Percentiles rank a stretch among this genome's conserved stretches.
Conservation (phyloP, 2,113 vertebrate genomes). For the Typhlomys cinereus region DNA sequence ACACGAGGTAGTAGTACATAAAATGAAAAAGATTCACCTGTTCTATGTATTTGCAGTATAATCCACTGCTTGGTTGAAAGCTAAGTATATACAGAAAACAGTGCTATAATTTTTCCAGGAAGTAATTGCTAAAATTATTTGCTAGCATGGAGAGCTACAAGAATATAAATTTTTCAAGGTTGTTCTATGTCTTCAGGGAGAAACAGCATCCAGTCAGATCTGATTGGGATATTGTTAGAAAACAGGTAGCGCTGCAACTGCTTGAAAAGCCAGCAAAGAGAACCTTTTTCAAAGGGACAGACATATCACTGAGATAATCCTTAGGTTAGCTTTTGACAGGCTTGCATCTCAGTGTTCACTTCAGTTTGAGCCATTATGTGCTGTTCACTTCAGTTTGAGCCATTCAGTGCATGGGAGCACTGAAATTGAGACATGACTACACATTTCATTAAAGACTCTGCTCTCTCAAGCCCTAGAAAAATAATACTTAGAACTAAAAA, state of each 20-base stretch:
- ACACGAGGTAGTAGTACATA: background rate
- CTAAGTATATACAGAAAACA: background rate
- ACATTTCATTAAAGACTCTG: slow-evolving; percentile 62
- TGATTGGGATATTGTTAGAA: slow-evolving; percentile 34
- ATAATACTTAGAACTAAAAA: background rate
- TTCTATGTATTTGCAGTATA: background rate
- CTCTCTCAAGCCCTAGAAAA: slow-evolving; percentile 46
- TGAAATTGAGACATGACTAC: slow-evolving; percentile 72
- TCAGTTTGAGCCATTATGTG: slow-evolving; percentile 66
- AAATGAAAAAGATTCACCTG: background rate
- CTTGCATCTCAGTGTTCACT: slow-evolving; percentile 64
- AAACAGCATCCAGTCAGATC: slow-evolving; percentile 3
- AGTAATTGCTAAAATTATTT: slow-evolving; percentile 39
- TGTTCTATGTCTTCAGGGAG: slow-evolving; percentile 43
- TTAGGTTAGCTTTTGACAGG: slow-evolving; percentile 68
- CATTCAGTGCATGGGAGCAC: slow-evolving; percentile 28
- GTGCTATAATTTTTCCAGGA: background rate
- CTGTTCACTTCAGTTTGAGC: slow-evolving; percentile 81
- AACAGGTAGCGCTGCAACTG: slow-evolving; percentile 69
- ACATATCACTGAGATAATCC: slow-evolving; percentile 70
- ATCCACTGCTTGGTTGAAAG: background rate
- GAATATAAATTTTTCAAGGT: background rate
- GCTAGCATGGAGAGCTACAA: slow-evolving; percentile 23
- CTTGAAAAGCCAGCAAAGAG: slow-evolving; percentile 52
- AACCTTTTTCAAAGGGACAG: slow-evolving; percentile 70